Base-by-base conservation (phyloP, 2,113 vertebrate species). In the Strix uralensis region DNA sequence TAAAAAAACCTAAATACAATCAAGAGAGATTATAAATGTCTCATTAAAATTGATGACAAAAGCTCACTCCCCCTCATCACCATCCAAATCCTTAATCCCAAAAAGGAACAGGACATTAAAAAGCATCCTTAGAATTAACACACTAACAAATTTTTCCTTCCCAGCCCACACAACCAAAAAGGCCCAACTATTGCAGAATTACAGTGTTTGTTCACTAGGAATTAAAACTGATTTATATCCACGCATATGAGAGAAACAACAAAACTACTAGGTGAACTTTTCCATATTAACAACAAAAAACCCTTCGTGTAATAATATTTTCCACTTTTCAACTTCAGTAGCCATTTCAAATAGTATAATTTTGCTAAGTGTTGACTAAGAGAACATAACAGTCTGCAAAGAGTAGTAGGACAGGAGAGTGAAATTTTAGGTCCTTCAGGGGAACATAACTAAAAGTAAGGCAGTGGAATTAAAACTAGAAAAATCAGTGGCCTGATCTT, bases 1-100 rank as follows among this genome's bases (percentile, higher is more conserved):
- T 83, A 75, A 88, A 91, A 79, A 86, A 51, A 38, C 0, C 75
- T 92, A 93, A 93, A 90, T 74, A 96, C 80, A 94, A 97, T 80
- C 72, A 92, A 92, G 77, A 63, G 42, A 81, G 44, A 81, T 83
- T 95, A 84, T 86, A 94, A 86, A 90, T 86, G 77, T 84, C 80
- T 93, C 88, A 75, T 77, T 89, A 81, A 84, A 96, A 86, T 0
- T 91, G 61, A 93, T 84, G 77, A 92, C 75, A 94, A 93, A 96
- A 95, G 16, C 47, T 94, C 69, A 81, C 55, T 94, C 38, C 20
- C 54, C n/a, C 46, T 92, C 77, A 91, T 78, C 67, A 95, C 36
- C 81, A 91, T 89, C 52, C 73, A 89, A 88, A 93, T 65, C 44
- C 49, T 91, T 75, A 81, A 73, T 75, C 51, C 40, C 55, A 15